Evolutionary conservation across 2,888 invertebrate genomes (phyloP).

Genomic region (Yponomeuta evonymella): DNA sequence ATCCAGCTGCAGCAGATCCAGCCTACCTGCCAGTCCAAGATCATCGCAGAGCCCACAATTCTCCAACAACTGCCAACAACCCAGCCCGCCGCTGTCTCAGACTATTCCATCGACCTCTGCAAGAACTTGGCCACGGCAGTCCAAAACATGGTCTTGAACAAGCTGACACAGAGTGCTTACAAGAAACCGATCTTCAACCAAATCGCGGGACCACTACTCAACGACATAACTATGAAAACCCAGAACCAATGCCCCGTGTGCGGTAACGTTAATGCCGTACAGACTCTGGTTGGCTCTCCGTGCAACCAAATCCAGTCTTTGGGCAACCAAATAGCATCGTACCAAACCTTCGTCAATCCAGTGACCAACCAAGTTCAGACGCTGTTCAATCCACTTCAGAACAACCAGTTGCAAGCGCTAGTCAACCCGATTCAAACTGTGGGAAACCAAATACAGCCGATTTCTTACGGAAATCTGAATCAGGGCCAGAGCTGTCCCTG

Average conservation of each 20-base stretch:
- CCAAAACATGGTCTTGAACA: conserved; percentile 27
- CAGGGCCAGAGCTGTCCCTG: not conserved
- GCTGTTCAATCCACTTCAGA: not conserved
- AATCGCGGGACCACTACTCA: conserved; percentile 24
- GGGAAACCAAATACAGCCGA: not conserved
- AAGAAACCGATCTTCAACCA: conserved; percentile 23
- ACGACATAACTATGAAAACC: conserved; percentile 20
- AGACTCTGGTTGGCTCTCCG: not conserved
- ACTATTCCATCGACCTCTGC: conserved; percentile 15
- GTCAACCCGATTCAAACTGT: not conserved
- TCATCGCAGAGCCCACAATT: not conserved
- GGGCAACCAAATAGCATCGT: not conserved
- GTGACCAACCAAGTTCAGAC: not conserved
- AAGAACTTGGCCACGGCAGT: conserved; percentile 27
- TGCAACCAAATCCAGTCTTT: not conserved
- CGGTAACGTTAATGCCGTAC: not conserved
- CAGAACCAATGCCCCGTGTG: conserved; percentile 7
- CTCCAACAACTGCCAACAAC: not conserved
- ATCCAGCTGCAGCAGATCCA: conserved; percentile 15
- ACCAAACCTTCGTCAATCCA: not conserved
- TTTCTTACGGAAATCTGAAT: not conserved
- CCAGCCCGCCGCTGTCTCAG: not conserved
- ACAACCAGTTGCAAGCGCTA: not conserved
- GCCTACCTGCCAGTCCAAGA: not conserved
- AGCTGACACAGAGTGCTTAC: conserved; percentile 20